These are phyloP conservation scores for Xiphorhynchus elegans DNA, from an alignment of 2,113 vertebrate genomes.

Conservation along the genomic window DNA sequence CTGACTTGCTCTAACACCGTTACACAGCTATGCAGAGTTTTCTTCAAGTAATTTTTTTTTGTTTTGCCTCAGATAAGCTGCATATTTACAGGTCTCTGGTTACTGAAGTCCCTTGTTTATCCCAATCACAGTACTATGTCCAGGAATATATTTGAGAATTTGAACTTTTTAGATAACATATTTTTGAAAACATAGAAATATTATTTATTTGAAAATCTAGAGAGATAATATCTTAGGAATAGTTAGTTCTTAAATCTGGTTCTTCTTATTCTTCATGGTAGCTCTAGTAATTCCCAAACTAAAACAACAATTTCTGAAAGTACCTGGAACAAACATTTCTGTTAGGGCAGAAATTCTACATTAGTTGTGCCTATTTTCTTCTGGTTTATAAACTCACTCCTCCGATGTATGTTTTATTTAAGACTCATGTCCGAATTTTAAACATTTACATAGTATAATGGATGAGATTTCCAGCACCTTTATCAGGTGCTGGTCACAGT, in stretches of 20 bases:
- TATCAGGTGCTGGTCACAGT: neutral
- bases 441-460: neutral
- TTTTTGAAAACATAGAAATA: neutral
- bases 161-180: neutral
- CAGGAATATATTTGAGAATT: neutral
- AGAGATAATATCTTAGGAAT: neutral
- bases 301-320: neutral
- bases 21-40: neutral
- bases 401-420: neutral
- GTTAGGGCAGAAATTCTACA: neutral
- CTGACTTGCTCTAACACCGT: neutral
- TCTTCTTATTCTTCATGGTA: neutral
- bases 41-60: accelerated
- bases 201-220: neutral
- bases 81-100: neutral
- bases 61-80: neutral
- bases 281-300: neutral
- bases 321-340: neutral
- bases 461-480: neutral
- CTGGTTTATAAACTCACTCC: neutral
- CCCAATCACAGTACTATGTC: neutral
- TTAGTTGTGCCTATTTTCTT: neutral
- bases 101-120: neutral
- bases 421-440: neutral
- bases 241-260: neutral